A percentile compares a stretch with the other conserved stretches of the same genome.
Evolutionary conservation across 1,140 invertebrate species (phyloP).

Genomic region (Copidosoma floridanum): DNA sequence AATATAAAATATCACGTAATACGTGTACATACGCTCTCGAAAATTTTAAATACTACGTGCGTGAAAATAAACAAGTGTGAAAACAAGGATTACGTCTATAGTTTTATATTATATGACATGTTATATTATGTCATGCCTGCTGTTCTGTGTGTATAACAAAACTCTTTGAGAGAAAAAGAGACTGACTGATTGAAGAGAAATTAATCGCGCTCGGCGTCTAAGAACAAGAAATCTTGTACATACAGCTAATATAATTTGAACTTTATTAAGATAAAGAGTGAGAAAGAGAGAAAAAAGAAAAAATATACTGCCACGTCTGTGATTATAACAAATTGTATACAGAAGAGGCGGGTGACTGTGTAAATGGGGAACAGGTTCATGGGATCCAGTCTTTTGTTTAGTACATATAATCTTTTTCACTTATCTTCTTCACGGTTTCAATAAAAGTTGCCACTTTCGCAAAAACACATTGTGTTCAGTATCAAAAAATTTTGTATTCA

Average conservation of each 20-base stretch:
- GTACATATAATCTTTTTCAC: too few species aligned
- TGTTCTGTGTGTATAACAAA: background rate
- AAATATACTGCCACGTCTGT: slow-evolving; percentile 42
- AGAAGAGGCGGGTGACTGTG: slow-evolving; percentile 34
- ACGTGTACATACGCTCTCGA: slow-evolving; percentile 57
- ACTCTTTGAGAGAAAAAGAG: slow-evolving; percentile 14
- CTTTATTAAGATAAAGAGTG: too few species aligned
- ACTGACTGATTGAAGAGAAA: slow-evolving; percentile 21
- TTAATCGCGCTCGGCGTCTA: slow-evolving; percentile 37
- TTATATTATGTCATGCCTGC: too few species aligned
- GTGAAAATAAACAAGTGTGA: slow-evolving; percentile 19
- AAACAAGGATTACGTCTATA: slow-evolving; percentile 4
- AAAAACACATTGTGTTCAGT: too few species aligned
- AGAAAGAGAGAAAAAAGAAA: slow-evolving; percentile 31
- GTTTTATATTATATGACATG: too few species aligned
- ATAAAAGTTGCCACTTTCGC: too few species aligned
- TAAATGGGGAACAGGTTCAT: slow-evolving; percentile 2
- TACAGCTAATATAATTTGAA: slow-evolving; percentile 33
- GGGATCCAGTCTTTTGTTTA: too few species aligned
- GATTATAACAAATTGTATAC: slow-evolving; percentile 45
- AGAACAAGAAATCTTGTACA: slow-evolving; percentile 40
- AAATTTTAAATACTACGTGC: slow-evolving; percentile 51
- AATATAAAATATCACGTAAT: slow-evolving; percentile 51
- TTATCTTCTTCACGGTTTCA: too few species aligned
- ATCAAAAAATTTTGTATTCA: too few species aligned